Conservation (phyloP, 1,140 invertebrate genomes). For the Eumaeus atala region DNA sequence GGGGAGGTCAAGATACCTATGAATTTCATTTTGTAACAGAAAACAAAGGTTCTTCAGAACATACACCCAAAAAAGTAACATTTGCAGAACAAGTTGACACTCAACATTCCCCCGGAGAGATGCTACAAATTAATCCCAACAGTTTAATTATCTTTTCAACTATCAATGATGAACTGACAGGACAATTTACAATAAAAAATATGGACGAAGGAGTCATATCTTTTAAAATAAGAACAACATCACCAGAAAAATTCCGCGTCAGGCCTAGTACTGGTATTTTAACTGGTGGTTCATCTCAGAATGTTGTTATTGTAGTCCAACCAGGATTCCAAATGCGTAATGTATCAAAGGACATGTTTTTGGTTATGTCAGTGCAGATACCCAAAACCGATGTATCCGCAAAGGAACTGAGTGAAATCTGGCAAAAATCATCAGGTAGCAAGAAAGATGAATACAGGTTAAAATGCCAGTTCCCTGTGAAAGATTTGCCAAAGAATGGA, state of each 20-base stretch:
- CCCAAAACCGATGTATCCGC: slow-evolving; percentile 46
- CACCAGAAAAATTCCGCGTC: slow-evolving; percentile 93
- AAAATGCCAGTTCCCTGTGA: slow-evolving; percentile 60
- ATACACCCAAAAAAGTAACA: slow-evolving; percentile 70
- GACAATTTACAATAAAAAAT: slow-evolving; percentile 81
- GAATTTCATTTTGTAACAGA: slow-evolving; percentile 83
- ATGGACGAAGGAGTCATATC: slow-evolving; percentile 79
- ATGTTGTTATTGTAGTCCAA: slow-evolving; percentile 54
- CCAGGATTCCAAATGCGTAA: slow-evolving; percentile 53
- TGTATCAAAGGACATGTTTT: slow-evolving; percentile 59
- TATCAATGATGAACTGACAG: slow-evolving; percentile 78
- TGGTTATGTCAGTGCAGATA: slow-evolving; percentile 64
- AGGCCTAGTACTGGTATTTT: slow-evolving; percentile 88
- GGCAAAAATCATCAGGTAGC: slow-evolving; percentile 56
- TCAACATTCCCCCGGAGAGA: slow-evolving; percentile 54
- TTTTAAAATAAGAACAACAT: slow-evolving; percentile 84
- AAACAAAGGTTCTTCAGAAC: slow-evolving; percentile 40
- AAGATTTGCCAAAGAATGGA: slow-evolving; percentile 45
- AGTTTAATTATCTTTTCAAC: slow-evolving; percentile 79
- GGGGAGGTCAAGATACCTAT: slow-evolving; percentile 91
- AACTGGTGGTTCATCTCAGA: slow-evolving; percentile 74
- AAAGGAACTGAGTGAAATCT: slow-evolving; percentile 56
- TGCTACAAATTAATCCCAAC: slow-evolving; percentile 74
- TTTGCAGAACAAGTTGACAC: slow-evolving; percentile 67
- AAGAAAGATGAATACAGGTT: slow-evolving; percentile 65